Evolutionary conservation across 1,140 invertebrate genomes (phyloP).

Genomic region (Drosophila navojoa): DNA sequence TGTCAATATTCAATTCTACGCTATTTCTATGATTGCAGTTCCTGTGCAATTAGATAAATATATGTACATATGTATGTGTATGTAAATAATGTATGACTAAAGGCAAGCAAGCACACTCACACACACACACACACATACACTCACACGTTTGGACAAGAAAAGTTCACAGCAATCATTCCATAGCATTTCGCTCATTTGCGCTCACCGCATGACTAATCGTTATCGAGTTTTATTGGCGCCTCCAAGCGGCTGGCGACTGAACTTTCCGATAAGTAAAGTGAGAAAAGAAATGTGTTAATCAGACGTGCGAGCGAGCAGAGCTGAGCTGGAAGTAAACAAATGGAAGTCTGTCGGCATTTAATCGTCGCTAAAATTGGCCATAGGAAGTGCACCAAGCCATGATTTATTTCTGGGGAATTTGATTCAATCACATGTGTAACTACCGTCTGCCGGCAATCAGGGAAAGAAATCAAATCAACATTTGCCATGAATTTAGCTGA

Average conservation of each 20-base stretch:
- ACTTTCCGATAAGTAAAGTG: constrained; percentile 49
- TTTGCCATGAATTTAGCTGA: constrained; percentile 45
- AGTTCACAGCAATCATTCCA: constrained; percentile 19
- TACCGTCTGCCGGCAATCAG: not conserved
- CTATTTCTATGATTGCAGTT: constrained; percentile 30
- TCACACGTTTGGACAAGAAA: constrained; percentile 26
- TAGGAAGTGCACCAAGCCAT: constrained; percentile 1
- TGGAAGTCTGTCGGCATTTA: constrained; percentile 2
- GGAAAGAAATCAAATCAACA: not conserved
- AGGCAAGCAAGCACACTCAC: constrained; percentile 22
- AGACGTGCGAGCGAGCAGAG: constrained; percentile 34
- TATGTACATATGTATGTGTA: not conserved
- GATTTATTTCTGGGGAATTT: constrained; percentile 1
- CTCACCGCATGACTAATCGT: constrained; percentile 60
- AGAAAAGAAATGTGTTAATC: constrained; percentile 62
- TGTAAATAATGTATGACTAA: no score
- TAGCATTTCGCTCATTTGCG: constrained; percentile 25
- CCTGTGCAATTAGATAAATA: constrained; percentile 20
- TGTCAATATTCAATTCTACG: constrained; percentile 6
- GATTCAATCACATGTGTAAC: not conserved
- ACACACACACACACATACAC: not conserved
- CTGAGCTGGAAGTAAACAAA: constrained; percentile 18
- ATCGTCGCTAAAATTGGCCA: constrained; percentile 1
- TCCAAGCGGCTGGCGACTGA: constrained; percentile 48
- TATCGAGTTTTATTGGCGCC: constrained; percentile 56